These are phyloP conservation scores for Leptopilina myrica DNA, from an alignment of 2,888 invertebrate genomes.

Conservation along the genomic window DNA sequence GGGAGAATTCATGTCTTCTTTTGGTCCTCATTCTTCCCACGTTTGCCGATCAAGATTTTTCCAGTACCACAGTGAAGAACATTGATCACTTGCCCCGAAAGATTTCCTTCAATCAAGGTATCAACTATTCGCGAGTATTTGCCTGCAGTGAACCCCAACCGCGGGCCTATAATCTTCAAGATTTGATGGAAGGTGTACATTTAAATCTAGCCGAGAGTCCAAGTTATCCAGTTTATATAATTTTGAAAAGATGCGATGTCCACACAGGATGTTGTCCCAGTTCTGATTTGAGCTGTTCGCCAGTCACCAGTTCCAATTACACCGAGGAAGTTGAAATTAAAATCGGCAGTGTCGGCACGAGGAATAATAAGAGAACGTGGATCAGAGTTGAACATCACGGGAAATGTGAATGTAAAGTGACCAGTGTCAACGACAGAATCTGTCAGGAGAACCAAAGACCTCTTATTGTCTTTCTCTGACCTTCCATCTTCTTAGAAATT, in stretches of 20 bases:
- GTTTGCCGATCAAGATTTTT: slow-evolving; percentile 33
- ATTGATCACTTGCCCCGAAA: slow-evolving; percentile 28
- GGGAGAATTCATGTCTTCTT: slow-evolving; percentile 42
- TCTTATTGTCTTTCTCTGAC: slow-evolving; percentile 19
- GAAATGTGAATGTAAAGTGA: slow-evolving; percentile 63
- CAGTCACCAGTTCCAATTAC: slow-evolving; percentile 54
- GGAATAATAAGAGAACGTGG: slow-evolving; percentile 55
- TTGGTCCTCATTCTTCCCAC: slow-evolving; percentile 42
- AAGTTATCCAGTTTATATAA: slow-evolving; percentile 60
- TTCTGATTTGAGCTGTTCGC: slow-evolving; percentile 60
- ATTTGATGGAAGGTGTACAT: slow-evolving; percentile 56
- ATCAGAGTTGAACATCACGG: slow-evolving; percentile 67
- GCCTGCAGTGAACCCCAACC: slow-evolving; percentile 62
- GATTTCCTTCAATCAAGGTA: slow-evolving; percentile 53
- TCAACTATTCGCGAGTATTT: slow-evolving; percentile 54
- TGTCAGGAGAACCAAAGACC: slow-evolving; percentile 3
- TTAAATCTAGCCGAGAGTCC: slow-evolving; percentile 53
- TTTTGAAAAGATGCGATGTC: slow-evolving; percentile 67
- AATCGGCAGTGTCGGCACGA: slow-evolving; percentile 55
- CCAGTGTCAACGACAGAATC: slow-evolving; percentile 34
- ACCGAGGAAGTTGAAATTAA: slow-evolving; percentile 63
- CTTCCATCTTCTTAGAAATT: background rate
- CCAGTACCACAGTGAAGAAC: slow-evolving; percentile 24
- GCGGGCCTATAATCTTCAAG: slow-evolving; percentile 63
- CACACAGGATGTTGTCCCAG: slow-evolving; percentile 70